Evolutionary conservation across 2,888 invertebrate species (phyloP), one percentile per base, ranked within the genome.

Genomic region (Papilio gigon): DNA sequence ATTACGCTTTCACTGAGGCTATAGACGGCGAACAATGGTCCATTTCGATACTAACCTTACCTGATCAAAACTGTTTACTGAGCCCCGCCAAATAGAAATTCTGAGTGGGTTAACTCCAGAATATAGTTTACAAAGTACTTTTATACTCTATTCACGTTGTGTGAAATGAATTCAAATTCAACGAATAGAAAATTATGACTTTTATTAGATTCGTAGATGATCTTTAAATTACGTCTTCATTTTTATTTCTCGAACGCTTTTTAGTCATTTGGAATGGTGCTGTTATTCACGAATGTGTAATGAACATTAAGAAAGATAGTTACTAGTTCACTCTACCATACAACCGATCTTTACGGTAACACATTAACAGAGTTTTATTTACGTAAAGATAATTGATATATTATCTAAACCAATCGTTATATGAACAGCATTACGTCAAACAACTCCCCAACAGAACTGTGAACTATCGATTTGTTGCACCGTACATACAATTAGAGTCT

Each of bases 401-500:
- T 60, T 60, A 37, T 60, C 60, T 60, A 25, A 59, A 59, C n/a
- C 33, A 35, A 25, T 11, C 33, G 12, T 20, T 35, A 59, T 40
- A 40, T 60, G 37, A 40, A 60, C 12, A 40, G 1, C n/a, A 60
- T 37, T 37, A 56, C 53, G 60, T 60, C 22, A 53, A 40, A 37
- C 53, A 40, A 40, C 40, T 22, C 37, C 50, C n/a, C 6, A 35
- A 40, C 37, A 35, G 22, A 65, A 66, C 60, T 53, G 56, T 68
- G 60, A 71, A 70, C 61, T 68, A 70, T 71, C 65, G 70, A 70
- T 70, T 67, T 66, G 53, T 40, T 53, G 22, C 42, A 40, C 40
- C 59, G 59, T 64, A 42, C 42, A 35, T 35, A 63, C 63, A 73
- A 74, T 78, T 70, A 76, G 74, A 72, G 33, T 72, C 74, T 71